These are phyloP conservation scores for Chroicocephalus ridibundus DNA, from an alignment of 2,113 vertebrate genomes.

Conservation along the genomic window DNA sequence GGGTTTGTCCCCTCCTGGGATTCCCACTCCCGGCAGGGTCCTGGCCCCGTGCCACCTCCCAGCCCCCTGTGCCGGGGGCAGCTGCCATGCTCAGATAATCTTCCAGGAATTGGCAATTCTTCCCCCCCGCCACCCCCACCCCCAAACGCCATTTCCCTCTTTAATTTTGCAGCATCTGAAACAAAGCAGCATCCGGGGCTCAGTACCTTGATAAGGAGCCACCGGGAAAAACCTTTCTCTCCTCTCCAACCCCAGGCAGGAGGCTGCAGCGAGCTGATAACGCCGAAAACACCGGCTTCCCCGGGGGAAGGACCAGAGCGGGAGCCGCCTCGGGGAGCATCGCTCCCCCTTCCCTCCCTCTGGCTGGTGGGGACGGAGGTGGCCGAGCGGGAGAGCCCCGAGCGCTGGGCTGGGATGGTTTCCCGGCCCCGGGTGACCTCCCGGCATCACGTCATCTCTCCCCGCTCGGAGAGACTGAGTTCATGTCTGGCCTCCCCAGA, in stretches of 20 bases:
- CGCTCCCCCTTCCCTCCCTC: not conserved
- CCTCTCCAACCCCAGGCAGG: not conserved
- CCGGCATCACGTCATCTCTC: not conserved
- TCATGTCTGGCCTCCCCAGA: not conserved
- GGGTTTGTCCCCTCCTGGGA: not conserved
- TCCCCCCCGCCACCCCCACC: not conserved
- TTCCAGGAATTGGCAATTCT: constrained; percentile 24
- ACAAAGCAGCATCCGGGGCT: constrained; percentile 1
- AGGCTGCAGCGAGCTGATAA: constrained; percentile 48
- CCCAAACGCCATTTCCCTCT: not conserved
- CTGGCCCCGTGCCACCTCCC: not conserved
- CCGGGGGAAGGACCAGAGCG: not conserved
- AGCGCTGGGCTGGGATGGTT: not conserved
- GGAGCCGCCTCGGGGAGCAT: not conserved
- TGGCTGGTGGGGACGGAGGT: not conserved
- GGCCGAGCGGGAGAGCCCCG: not conserved
- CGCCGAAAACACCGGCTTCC: not conserved
- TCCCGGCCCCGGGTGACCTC: not conserved
- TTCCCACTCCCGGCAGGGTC: not conserved
- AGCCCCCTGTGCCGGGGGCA: not conserved
- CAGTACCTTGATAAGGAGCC: not conserved
- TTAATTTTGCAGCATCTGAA: not conserved
- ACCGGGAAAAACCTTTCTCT: constrained; percentile 11
- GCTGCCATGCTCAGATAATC: constrained; percentile 1
- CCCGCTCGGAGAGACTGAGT: not conserved